Evolutionary conservation across 2,797 vertebrate species (phyloP).

Genomic region (Nannoperca obscura): DNA sequence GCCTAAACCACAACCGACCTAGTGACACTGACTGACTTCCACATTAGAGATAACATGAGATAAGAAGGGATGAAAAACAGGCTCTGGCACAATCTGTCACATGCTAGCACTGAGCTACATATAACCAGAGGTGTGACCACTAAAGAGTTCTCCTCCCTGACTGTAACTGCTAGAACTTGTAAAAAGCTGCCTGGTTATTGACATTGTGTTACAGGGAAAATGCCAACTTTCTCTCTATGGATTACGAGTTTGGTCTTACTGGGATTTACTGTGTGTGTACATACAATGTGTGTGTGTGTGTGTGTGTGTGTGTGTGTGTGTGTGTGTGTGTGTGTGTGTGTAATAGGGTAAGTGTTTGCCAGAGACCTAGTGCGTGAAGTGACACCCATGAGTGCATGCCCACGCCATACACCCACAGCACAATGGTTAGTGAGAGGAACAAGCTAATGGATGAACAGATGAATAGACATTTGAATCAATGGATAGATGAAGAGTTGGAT

Average conservation of each 20-base stretch:
- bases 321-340: conserved; percentile 16
- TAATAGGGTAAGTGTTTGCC: conserved; percentile 39
- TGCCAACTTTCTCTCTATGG: conserved; percentile 62
- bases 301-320: conserved; percentile 27
- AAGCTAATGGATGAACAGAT: conserved; percentile 62
- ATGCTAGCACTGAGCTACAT: conserved; percentile 41
- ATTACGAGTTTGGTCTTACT: conserved; percentile 58
- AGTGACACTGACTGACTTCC: conserved; percentile 1
- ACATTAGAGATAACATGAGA: conserved; percentile 3
- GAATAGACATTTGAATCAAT: conserved; percentile 60
- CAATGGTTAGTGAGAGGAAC: conserved; percentile 45
- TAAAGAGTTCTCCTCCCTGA: conserved; percentile 29
- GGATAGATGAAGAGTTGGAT: conserved; percentile 53
- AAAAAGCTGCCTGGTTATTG: conserved; percentile 43
- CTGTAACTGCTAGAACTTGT: conserved; percentile 54
- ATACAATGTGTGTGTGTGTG: not conserved
- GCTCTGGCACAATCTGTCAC: conserved; percentile 60
- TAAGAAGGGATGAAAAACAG: conserved; percentile 27
- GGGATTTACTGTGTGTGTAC: conserved; percentile 4
- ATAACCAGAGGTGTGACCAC: conserved; percentile 71
- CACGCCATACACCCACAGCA: conserved; percentile 66
- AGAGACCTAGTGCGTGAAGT: conserved; percentile 58
- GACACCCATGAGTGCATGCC: conserved; percentile 65
- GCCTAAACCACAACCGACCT: not conserved
- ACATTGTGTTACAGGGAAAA: conserved; percentile 56